Percentiles rank a stretch among this genome's conserved stretches.
Conservation (phyloP, 2,888 invertebrate genomes). For the Eupelmus urozonus region DNA sequence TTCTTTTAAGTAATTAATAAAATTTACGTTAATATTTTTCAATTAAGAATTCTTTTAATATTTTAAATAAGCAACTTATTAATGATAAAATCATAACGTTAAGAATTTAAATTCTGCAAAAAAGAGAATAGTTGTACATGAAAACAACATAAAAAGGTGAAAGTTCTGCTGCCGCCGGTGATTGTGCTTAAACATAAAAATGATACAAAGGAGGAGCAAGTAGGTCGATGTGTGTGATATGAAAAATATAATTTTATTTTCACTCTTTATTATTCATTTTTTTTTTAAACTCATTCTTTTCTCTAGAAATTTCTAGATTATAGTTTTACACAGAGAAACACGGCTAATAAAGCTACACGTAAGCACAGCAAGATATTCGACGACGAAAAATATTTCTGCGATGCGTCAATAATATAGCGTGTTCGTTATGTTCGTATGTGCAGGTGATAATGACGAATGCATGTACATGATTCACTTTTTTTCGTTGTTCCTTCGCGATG, state of each 20-base stretch:
- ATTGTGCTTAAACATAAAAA: slow-evolving; percentile 54
- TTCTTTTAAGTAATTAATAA: too few relatives aligned
- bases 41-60: too few relatives aligned
- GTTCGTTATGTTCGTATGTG: slow-evolving; percentile 13
- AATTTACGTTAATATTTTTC: too few relatives aligned
- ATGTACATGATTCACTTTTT: slow-evolving; percentile 37
- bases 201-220: slow-evolving; percentile 45
- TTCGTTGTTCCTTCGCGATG: slow-evolving; percentile 10
- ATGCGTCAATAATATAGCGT: slow-evolving; percentile 47
- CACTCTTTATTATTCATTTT: slow-evolving; percentile 21
- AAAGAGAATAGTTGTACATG: too few relatives aligned
- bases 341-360: slow-evolving; percentile 51
- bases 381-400: slow-evolving; percentile 51
- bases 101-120: too few relatives aligned
- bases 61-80: too few relatives aligned
- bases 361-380: slow-evolving; percentile 42
- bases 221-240: slow-evolving; percentile 44
- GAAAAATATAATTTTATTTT: slow-evolving; percentile 48
- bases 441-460: slow-evolving; percentile 53
- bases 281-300: slow-evolving; percentile 8
- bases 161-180: slow-evolving; percentile 56
- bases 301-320: slow-evolving; percentile 31
- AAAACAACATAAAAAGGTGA: slow-evolving; percentile 21
- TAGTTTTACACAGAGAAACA: slow-evolving; percentile 40
- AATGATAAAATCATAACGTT: too few relatives aligned